Evolutionary conservation across 53 echinoderm and acorn worm species (phyloP), one percentile per base, ranked within the genome.

Genomic region (Echinarachnius parma): DNA sequence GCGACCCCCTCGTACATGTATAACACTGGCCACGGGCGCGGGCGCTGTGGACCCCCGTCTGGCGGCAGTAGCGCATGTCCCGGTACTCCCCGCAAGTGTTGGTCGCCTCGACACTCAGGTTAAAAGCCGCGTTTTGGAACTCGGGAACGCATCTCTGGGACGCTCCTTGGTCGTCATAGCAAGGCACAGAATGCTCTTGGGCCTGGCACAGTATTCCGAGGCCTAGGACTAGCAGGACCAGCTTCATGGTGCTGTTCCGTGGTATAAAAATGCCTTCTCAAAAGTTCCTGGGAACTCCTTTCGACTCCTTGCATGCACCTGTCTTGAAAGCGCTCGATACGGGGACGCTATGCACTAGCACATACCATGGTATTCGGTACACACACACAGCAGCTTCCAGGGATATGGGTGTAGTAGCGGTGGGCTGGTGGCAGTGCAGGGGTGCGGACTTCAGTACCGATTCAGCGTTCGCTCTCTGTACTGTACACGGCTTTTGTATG

Each of bases 51-150:
- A 86, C 94, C 23, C 94, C 89, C 13, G 94, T 94, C 76, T 94
- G 94, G 31, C 84, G 60, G 56, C 94, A 94, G 77, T 84, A 94
- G 62, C 79, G 76, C 28, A 50, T 76, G 46, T 60, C 58, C 48
- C 55, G 59, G 47, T 64, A 69, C 28, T 53, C 74, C 16, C 96
- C 96, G 46, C 96, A 95, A 9, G 96, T 95, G 66, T 95, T 95
- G 29, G 90, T 82, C 5, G 96, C 90, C 76, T 87, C 83, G 5
- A 84, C 87, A 48, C 79, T 81, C 52, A 95, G 54, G 53, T 95
- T 81, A 66, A 90, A 95, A 53, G 96, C 96, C 33, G 96, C 96
- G 37, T 95, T 95, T 48, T 91, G 87, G 31, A 95, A 95, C 75
- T 87, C 87, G 26, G 96, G 90, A 53, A 83, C 79, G 34, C 96